phyloP scores from a whole-genome alignment of 1,140 invertebrate species.

The Coelopa frigida region DNA sequence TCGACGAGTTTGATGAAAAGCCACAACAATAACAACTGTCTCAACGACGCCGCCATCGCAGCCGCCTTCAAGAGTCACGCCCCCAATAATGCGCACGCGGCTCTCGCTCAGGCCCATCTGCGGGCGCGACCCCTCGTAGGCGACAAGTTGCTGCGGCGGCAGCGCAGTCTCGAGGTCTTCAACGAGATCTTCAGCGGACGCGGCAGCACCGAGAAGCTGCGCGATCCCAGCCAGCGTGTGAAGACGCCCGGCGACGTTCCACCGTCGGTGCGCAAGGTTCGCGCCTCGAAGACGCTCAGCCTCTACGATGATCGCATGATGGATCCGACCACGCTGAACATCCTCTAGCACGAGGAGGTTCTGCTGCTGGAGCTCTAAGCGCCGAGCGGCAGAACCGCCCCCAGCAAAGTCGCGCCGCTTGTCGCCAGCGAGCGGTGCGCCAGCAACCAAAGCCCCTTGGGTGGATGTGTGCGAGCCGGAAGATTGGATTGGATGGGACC shows the following conservation, averaged over 20 bases:
- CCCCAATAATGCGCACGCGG: no score
- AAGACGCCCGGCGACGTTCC: slow-evolving; percentile 78
- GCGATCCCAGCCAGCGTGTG: slow-evolving; percentile 64
- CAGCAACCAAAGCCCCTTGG: no score
- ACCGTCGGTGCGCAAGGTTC: slow-evolving; percentile 60
- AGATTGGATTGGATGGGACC: no score
- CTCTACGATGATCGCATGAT: slow-evolving; percentile 83
- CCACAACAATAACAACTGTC: slow-evolving; percentile 17
- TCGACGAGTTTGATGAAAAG: slow-evolving; percentile 37
- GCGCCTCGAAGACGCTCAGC: slow-evolving; percentile 61
- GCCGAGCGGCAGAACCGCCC: slow-evolving; percentile 5
- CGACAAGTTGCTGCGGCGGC: slow-evolving; percentile 46
- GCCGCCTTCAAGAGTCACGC: no score
- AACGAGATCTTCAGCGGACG: slow-evolving; percentile 55
- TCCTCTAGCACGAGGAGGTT: slow-evolving; percentile 46
- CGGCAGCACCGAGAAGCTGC: slow-evolving; percentile 54
- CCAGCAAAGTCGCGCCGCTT: no score
- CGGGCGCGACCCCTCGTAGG: no score
- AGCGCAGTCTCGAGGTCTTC: slow-evolving; percentile 61
- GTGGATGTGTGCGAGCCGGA: no score
- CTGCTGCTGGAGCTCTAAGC: slow-evolving; percentile 41
- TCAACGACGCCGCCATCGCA: slow-evolving; percentile 27
- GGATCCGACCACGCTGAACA: slow-evolving; percentile 49
- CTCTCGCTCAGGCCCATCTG: no score
- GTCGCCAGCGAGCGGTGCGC: no score